These are phyloP conservation scores for Hirundichthys speculiger DNA, from an alignment of 2,113 vertebrate species.

Conservation along the genomic window DNA sequence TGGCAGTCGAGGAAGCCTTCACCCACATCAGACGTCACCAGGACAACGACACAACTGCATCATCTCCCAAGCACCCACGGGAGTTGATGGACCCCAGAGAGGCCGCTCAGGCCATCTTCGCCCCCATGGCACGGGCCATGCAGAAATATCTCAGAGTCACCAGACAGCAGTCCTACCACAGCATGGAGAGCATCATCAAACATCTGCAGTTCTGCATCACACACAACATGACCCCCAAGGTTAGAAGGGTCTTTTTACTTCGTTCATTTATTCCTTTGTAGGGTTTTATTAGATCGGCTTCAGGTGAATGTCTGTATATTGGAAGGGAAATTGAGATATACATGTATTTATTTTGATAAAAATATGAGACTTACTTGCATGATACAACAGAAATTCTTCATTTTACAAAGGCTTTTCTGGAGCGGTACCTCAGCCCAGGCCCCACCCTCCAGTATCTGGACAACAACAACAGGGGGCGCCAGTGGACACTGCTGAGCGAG, in stretches of 20 bases:
- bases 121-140: slow-evolving; percentile 96
- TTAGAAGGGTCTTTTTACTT: slow-evolving; percentile 25
- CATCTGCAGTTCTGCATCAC: slow-evolving; percentile 97
- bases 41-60: slow-evolving; percentile 79
- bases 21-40: slow-evolving; percentile 93
- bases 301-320: too few relatives aligned
- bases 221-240: slow-evolving; percentile 95
- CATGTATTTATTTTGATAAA: too few relatives aligned
- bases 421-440: slow-evolving; percentile 87
- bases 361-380: too few relatives aligned
- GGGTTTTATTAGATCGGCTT: too few relatives aligned
- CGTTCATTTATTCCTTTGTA: background rate
- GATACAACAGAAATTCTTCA: too few relatives aligned
- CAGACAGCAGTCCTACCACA: slow-evolving; percentile 94
- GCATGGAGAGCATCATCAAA: slow-evolving; percentile 95
- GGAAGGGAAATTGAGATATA: too few relatives aligned
- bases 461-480: slow-evolving; percentile 86
- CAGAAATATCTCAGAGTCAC: slow-evolving; percentile 96
- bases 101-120: slow-evolving; percentile 94
- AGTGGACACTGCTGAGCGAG: slow-evolving; percentile 94
- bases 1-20: slow-evolving; percentile 95
- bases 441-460: slow-evolving; percentile 95
- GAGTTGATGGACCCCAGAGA: slow-evolving; percentile 95
- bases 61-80: slow-evolving; percentile 84
- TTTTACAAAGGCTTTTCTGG: slow-evolving; percentile 85